Base-by-base conservation (phyloP, 2,888 invertebrate genomes). In the Norana najaformis region DNA sequence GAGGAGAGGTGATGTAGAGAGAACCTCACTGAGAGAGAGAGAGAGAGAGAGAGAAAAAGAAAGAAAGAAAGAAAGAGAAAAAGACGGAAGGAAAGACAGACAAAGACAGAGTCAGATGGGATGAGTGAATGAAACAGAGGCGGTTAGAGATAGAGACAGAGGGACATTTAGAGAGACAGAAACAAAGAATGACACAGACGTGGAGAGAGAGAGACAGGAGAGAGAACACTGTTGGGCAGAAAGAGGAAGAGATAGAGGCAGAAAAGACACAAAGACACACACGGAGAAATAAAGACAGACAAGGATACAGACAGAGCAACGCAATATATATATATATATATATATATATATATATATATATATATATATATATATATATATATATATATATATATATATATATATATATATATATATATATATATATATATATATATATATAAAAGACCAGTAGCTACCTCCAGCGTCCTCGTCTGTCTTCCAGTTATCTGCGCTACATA, bases 401-500 rank as follows among this genome's bases (percentile, higher is more conserved):
- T n/a, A n/a, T n/a, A n/a, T n/a, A n/a, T n/a, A n/a, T n/a, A n/a
- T n/a, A n/a, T n/a, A n/a, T n/a, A n/a, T n/a, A n/a, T n/a, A n/a
- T n/a, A n/a, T n/a, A n/a, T n/a, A n/a, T n/a, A n/a, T n/a, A n/a
- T n/a, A n/a, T n/a, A n/a, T n/a, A n/a, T n/a, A n/a, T n/a, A n/a
- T n/a, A n/a, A n/a, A n/a, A n/a, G n/a, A n/a, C n/a, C 30, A 11
- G 16, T n/a, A 11, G 8, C 69, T 47, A 69, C 69, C n/a, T 30
- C 11, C 69, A 69, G 69, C 69, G 30, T n/a, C n/a, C 69, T 69
- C 69, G 69, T 69, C n/a, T 69, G 69, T 69, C 69, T 69, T 69
- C 69, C 30, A 69, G 69, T n/a, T 69, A 69, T 69, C 69, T 69
- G 69, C 69, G 69, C 69, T 69, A 69, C 69, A 69, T 69, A 69